Evolutionary conservation across 2,888 invertebrate genomes (phyloP).

Genomic region (Dichetophora obliterata): DNA sequence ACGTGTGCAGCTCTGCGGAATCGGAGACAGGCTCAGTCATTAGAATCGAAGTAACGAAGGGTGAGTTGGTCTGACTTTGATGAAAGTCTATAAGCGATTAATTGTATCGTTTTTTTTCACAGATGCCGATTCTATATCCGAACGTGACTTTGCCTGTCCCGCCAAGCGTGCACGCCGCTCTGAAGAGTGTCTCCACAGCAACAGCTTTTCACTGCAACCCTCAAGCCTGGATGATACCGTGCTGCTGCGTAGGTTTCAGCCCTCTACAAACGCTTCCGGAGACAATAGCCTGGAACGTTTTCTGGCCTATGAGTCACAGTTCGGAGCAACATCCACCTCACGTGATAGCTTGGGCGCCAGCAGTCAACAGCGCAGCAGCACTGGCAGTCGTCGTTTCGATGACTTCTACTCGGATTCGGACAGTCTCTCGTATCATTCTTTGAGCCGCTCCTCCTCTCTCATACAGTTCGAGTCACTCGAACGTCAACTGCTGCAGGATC

Average conservation of each 20-base stretch:
- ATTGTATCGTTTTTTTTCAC: background rate
- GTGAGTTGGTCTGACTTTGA: slow-evolving; percentile 51
- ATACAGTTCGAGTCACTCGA: slow-evolving; percentile 89
- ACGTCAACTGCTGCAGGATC: slow-evolving; percentile 73
- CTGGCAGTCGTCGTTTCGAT: slow-evolving; percentile 64
- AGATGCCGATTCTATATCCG: slow-evolving; percentile 73
- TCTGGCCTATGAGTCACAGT: slow-evolving; percentile 55
- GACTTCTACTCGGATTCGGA: slow-evolving; percentile 70
- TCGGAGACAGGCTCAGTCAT: slow-evolving; percentile 88
- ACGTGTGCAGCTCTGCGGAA: slow-evolving; percentile 74
- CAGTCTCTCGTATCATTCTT: slow-evolving; percentile 72
- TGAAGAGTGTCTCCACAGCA: slow-evolving; percentile 67
- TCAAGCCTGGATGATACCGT: slow-evolving; percentile 57
- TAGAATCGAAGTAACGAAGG: slow-evolving; percentile 73
- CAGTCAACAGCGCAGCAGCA: slow-evolving; percentile 58
- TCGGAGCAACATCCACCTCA: slow-evolving; percentile 34
- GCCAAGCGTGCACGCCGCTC: slow-evolving; percentile 78
- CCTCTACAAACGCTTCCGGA: slow-evolving; percentile 35
- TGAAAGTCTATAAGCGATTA: background rate
- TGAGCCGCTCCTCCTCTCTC: slow-evolving; percentile 84
- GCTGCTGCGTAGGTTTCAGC: slow-evolving; percentile 53
- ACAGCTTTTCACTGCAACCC: slow-evolving; percentile 22
- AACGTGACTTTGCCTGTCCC: slow-evolving; percentile 82
- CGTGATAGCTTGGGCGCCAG: slow-evolving; percentile 56
- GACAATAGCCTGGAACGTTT: slow-evolving; percentile 60